phyloP scores from a whole-genome alignment of 2,113 vertebrate species.

The Galeopterus variegatus region DNA sequence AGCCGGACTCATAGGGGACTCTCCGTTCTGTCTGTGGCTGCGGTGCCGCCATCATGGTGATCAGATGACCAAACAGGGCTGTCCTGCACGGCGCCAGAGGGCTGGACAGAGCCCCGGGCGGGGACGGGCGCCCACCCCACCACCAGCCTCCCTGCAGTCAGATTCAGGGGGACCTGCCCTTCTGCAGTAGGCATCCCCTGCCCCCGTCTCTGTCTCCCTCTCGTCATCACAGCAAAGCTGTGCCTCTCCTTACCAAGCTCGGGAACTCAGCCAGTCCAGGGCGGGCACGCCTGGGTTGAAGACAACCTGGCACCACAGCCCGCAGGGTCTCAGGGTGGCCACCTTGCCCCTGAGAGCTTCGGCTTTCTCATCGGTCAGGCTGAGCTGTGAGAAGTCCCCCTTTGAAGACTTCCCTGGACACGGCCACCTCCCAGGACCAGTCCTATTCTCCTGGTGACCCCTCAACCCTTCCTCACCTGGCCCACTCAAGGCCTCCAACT shows the following conservation, averaged over 20 bases:
- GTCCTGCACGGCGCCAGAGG: fast-evolving
- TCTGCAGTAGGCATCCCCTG: no score
- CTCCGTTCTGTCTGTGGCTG: no score
- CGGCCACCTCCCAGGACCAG: neutral
- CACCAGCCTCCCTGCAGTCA: neutral
- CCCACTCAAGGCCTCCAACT: neutral
- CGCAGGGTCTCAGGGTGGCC: fast-evolving
- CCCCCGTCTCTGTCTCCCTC: neutral
- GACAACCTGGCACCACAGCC: neutral
- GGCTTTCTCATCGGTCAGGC: fast-evolving
- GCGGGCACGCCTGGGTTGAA: neutral
- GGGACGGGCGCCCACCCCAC: neutral
- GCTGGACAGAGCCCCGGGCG: neutral
- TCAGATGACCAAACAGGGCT: fast-evolving
- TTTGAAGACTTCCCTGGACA: fast-evolving
- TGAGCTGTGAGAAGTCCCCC: neutral
- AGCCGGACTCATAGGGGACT: fast-evolving
- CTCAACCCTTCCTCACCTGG: neutral
- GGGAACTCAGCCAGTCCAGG: fast-evolving
- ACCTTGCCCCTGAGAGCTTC: neutral
- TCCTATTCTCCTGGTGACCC: fast-evolving
- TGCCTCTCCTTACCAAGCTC: neutral
- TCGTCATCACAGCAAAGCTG: neutral
- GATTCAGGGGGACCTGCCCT: fast-evolving
- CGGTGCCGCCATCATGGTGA: fast-evolving